Base-by-base conservation (phyloP, 2,888 invertebrate genomes). In the Limenitis camilla region DNA sequence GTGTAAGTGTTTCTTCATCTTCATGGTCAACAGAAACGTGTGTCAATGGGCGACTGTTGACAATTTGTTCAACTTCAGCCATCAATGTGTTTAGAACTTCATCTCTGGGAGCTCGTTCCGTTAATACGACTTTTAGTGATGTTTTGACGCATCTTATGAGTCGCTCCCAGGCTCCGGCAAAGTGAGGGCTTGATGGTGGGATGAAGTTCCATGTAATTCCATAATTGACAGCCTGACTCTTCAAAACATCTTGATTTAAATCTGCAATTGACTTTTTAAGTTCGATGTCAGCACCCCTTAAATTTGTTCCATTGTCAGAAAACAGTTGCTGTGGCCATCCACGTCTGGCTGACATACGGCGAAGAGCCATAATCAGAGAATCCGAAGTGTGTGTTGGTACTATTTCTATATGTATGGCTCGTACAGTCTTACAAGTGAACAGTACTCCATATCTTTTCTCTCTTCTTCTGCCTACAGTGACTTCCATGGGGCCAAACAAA, bases 341-440 rank as follows among this genome's bases (percentile, higher is more conserved):
- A 27, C 40, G 40, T 1, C 35, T 9, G n/a, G 35, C 35, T 5
- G 49, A 40, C 56, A 63, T 58, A 5, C 63, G 42, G 6, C 60
- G 40, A 0, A 61, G 46, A 0, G 62, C 62, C 55, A 64, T 55
- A 6, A 65, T 58, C 8, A 53, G 41, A 4, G 59, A 55, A 35
- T 56, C 58, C 0, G 58, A 47, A 6, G 46, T 43, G 5, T 7
- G 19, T 27, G 44, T 40, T 1, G 40, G 19, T 3, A 40, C 58
- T 19, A 58, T 7, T 29, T 54, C 58, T 1, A 58, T 11, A 40
- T 56, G 50, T 5, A 53, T 32, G 6, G 53, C 56, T 28, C 50
- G 29, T 27, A 42, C 32, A 0, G 52, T 46, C 28, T 49, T 32
- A 31, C 41, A 56, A 1, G 54, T 56, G 30, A 56, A 59, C 6